Conservation (phyloP, 2,888 invertebrate species). For the Cataglyphis rosenhaueri region DNA sequence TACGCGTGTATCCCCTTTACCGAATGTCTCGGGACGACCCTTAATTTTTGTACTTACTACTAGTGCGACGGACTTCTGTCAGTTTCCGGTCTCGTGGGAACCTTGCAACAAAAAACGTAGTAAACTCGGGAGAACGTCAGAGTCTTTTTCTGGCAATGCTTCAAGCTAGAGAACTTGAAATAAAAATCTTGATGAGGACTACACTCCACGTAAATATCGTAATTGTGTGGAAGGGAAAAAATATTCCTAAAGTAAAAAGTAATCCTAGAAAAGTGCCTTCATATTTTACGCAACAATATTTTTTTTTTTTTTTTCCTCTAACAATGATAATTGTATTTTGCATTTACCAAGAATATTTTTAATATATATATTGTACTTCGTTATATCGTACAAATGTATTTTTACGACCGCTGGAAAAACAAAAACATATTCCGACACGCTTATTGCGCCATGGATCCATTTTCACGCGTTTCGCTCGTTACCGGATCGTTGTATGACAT, state of each 20-base stretch:
- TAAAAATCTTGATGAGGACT: not conserved
- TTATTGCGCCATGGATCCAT: constrained; percentile 30
- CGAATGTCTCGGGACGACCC: constrained; percentile 72
- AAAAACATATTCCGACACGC: constrained; percentile 13
- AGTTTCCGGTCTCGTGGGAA: constrained; percentile 66
- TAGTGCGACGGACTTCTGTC: constrained; percentile 63
- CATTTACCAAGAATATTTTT: not conserved
- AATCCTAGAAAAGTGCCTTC: not conserved
- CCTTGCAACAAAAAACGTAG: constrained; percentile 52
- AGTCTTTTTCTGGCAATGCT: not conserved
- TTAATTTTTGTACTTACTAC: constrained; percentile 77
- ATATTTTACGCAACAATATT: not conserved
- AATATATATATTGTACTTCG: not conserved
- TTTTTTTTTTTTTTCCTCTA: not conserved
- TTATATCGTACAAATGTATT: not conserved
- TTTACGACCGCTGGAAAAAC: constrained; percentile 1
- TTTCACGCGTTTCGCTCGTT: constrained; percentile 30
- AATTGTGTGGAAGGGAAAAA: not conserved
- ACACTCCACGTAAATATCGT: not conserved
- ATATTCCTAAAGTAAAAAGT: not conserved
- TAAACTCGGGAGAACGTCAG: not conserved
- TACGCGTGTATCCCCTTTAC: constrained; percentile 62
- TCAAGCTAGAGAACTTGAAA: not conserved
- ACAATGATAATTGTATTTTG: not conserved
- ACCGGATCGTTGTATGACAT: constrained; percentile 3